Base-by-base conservation (phyloP, 2,113 vertebrate genomes). In the Pyrgilauda ruficollis region DNA sequence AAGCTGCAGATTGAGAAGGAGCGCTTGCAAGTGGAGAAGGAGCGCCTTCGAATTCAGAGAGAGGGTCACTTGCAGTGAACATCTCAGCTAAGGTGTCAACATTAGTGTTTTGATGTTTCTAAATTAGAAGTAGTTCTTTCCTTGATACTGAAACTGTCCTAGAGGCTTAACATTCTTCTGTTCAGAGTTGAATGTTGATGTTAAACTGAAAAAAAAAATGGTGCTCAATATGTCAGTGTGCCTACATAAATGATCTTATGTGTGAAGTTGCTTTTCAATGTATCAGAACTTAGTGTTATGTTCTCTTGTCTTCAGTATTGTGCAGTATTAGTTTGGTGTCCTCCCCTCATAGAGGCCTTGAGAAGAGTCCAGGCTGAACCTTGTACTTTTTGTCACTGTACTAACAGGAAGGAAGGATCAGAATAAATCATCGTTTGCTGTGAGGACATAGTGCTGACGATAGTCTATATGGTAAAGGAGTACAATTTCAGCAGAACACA, bases 1-100 rank as follows among this genome's bases (percentile, higher is more conserved):
- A 98, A 99, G 94, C 97, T 99, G 90, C 99, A 99, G 97, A 99
- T 99, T 47, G 99, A 99, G 95, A 98, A 99, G 97, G 99, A 99
- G 41, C 98, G 98, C 73, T 98, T 99, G 52, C 99, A 99, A 93
- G 98, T 99, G 91, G 99, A 99, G 95, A 99, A 99, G 84, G 99
- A 99, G 89, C 98, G 99, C 79, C 98, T 99, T 96, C 97, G 98
- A 74, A 98, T 99, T 97, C 99, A 99, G 95, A 98, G 98, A 87
- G 98, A 99, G 81, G 98, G 98, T 37, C 98, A 98, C 85, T 82
- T 98, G 94, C 98, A 98, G 94, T 98, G 96, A 98, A 68, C 13
- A 8, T n/a, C 46, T 69, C 1, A 5, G 47, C 43, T 67, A 26
- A 73, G 49, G 31, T 39, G 50, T 89, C 72, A 90, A 7, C 18